phyloP scores from a whole-genome alignment of 2,113 vertebrate species.

The Tupaia tana region DNA sequence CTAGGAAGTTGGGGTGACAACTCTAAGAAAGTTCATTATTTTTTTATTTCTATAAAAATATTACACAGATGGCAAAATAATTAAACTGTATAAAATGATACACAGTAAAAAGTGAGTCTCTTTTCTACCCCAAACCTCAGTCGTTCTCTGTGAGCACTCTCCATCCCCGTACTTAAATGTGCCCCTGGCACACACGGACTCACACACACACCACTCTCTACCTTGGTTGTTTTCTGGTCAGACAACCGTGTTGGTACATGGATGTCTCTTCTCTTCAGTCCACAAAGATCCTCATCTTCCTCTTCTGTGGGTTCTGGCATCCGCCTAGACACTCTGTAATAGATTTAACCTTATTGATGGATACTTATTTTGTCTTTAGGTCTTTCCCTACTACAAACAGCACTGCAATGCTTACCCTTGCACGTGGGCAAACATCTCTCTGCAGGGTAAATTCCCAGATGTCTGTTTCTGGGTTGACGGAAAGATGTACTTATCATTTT shows the following conservation, averaged over 20 bases:
- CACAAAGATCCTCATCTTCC: rapidly evolving
- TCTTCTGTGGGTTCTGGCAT: rapidly evolving
- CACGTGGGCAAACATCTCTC: background rate
- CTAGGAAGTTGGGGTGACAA: background rate
- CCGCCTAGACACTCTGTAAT: background rate
- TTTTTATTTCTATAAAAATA: background rate
- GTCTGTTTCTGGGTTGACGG: background rate
- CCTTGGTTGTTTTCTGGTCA: background rate
- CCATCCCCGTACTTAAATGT: background rate
- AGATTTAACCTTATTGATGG: background rate
- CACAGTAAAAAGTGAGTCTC: background rate
- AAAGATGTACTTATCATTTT: background rate
- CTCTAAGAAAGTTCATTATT: background rate
- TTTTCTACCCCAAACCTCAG: background rate
- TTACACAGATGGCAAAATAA: background rate
- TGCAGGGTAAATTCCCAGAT: background rate
- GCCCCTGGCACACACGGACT: background rate
- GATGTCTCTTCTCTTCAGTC: background rate
- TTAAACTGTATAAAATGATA: too few relatives aligned
- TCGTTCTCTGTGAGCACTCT: background rate
- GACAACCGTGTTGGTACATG: background rate
- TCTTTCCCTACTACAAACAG: background rate
- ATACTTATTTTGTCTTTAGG: background rate
- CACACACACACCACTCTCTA: too few relatives aligned
- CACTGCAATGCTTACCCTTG: background rate